Percentiles rank a stretch among this genome's conserved stretches.
phyloP scores from a whole-genome alignment of 1,140 invertebrate species.

The Solenopsis fugax region DNA sequence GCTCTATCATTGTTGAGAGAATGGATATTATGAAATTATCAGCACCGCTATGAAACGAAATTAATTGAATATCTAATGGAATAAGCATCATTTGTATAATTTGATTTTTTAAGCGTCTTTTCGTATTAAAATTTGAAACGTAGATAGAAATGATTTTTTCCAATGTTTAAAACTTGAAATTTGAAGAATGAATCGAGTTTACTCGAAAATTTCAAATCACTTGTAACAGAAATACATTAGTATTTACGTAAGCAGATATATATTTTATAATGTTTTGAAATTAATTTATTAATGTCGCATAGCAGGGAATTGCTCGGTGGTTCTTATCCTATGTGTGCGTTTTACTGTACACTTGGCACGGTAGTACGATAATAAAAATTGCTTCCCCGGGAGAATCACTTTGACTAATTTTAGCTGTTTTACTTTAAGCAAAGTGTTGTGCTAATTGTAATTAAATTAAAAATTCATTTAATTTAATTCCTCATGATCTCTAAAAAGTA shows the following conservation, averaged over 20 bases:
- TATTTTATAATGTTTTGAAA: not conserved
- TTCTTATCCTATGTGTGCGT: conserved; percentile 10
- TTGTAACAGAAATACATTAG: not conserved
- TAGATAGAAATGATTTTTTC: conserved; percentile 10
- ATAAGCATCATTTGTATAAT: not conserved
- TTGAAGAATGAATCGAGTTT: not conserved
- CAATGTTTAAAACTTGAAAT: not conserved
- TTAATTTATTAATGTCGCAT: conserved; percentile 28
- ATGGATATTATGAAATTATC: conserved; percentile 17
- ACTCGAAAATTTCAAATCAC: not conserved
- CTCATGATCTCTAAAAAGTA: not conserved
- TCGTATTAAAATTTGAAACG: conserved; percentile 2
- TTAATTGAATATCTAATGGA: conserved; percentile 16
- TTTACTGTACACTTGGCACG: not conserved
- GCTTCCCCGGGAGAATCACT: not conserved
- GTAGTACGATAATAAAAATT: conserved; percentile 12
- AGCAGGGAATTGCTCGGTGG: not conserved
- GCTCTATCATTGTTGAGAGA: conserved; percentile 14
- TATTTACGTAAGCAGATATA: not conserved
- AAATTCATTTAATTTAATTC: not conserved
- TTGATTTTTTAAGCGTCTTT: not conserved
- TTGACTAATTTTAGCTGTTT: conserved; percentile 21
- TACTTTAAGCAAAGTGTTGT: conserved; percentile 12
- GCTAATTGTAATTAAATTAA: conserved; percentile 29
- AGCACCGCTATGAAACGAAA: not conserved